phyloP scores from a whole-genome alignment of 2,888 invertebrate species.

The Andricus curvator region DNA sequence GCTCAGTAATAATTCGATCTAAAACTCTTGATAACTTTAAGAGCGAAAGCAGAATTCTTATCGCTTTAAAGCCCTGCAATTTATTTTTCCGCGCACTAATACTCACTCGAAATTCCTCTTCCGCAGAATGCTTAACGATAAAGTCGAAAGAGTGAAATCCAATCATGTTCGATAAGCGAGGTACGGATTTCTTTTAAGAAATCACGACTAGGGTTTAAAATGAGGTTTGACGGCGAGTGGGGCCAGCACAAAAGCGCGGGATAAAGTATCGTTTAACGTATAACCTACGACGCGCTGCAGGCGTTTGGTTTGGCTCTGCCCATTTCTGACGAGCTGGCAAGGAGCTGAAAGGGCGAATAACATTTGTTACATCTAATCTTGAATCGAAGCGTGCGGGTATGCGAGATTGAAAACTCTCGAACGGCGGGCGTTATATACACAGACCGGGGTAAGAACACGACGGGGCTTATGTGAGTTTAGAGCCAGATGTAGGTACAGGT shows the following conservation, averaged over 20 bases:
- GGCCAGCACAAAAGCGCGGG: background rate
- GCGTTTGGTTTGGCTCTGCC: background rate
- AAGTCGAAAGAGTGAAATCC: slow-evolving; percentile 6
- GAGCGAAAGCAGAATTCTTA: background rate
- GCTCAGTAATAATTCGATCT: too few species aligned
- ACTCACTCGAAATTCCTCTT: background rate
- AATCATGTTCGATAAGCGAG: background rate
- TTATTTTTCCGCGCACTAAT: slow-evolving; percentile 1
- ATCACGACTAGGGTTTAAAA: background rate
- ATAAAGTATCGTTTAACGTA: slow-evolving; percentile 16
- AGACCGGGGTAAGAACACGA: background rate
- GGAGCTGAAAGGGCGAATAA: background rate
- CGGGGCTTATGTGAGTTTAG: background rate
- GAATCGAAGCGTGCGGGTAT: slow-evolving; percentile 14
- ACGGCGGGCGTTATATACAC: background rate
- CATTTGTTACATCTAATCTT: slow-evolving; percentile 23
- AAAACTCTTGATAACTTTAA: too few species aligned
- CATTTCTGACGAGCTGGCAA: background rate
- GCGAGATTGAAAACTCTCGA: slow-evolving; percentile 18
- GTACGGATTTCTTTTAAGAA: background rate
- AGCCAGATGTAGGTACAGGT: background rate
- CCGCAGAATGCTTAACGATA: background rate
- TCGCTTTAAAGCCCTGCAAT: background rate
- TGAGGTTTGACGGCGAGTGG: background rate
- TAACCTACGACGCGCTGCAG: background rate